These are phyloP conservation scores for Calliopsis andreniformis DNA, from an alignment of 1,140 invertebrate genomes.

Conservation along the genomic window DNA sequence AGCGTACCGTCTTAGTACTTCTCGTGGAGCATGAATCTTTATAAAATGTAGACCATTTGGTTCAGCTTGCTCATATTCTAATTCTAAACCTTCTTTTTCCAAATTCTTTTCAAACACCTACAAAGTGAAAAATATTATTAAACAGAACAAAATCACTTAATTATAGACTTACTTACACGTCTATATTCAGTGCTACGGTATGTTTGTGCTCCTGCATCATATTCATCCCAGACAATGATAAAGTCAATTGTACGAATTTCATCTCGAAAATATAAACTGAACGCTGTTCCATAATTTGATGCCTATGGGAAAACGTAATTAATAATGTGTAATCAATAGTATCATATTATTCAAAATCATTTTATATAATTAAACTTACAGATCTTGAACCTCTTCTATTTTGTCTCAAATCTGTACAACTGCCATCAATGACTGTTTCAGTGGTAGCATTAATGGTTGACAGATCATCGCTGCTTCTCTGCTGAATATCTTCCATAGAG, in stretches of 20 bases:
- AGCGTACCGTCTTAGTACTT: slow-evolving; percentile 93
- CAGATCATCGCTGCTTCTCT: slow-evolving; percentile 40
- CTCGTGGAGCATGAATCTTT: slow-evolving; percentile 93
- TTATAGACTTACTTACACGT: slow-evolving; percentile 60
- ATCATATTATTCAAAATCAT: neutral
- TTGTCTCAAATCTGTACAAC: slow-evolving; percentile 61
- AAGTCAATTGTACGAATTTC: slow-evolving; percentile 88
- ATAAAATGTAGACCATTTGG: slow-evolving; percentile 86
- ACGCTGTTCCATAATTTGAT: slow-evolving; percentile 37
- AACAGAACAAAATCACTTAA: neutral
- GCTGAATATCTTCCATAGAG: slow-evolving; percentile 39
- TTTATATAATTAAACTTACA: slow-evolving; percentile 51
- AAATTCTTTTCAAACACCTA: slow-evolving; percentile 87
- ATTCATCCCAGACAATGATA: slow-evolving; percentile 87
- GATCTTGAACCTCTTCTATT: slow-evolving; percentile 48
- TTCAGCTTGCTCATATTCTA: slow-evolving; percentile 85
- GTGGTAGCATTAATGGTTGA: slow-evolving; percentile 57
- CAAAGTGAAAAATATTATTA: slow-evolving; percentile 14
- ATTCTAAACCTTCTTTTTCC: slow-evolving; percentile 85
- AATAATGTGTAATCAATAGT: slow-evolving; percentile 2
- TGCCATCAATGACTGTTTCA: slow-evolving; percentile 63
- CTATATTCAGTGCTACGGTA: slow-evolving; percentile 62
- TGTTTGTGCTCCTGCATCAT: slow-evolving; percentile 69
- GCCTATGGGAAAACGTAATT: slow-evolving; percentile 21
- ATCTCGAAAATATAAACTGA: slow-evolving; percentile 85